These are phyloP conservation scores for Trissoscelio sp. DNA, from an alignment of 2,888 invertebrate species.

Conservation along the genomic window DNA sequence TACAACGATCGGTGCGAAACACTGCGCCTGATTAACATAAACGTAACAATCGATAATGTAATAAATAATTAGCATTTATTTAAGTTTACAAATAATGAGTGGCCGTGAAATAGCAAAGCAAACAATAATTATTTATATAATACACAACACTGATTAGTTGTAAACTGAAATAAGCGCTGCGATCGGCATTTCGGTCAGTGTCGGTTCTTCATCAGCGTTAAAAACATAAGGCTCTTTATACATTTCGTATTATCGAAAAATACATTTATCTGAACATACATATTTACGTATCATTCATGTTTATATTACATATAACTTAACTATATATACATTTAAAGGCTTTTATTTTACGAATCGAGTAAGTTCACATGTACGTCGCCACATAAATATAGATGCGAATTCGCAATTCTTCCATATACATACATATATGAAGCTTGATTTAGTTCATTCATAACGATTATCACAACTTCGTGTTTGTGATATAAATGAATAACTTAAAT, in stretches of 20 bases:
- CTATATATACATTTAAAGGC: constrained; percentile 75
- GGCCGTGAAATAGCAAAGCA: constrained; percentile 74
- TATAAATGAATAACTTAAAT: no score
- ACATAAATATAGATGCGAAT: constrained; percentile 63
- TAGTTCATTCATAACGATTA: constrained; percentile 67
- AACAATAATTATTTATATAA: constrained; percentile 69
- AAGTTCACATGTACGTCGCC: constrained; percentile 50
- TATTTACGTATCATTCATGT: constrained; percentile 71
- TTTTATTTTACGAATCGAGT: constrained; percentile 64
- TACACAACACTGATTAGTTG: no score
- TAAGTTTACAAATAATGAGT: constrained; percentile 72
- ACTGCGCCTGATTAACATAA: constrained; percentile 63
- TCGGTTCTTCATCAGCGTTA: constrained; percentile 4
- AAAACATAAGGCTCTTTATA: constrained; percentile 58
- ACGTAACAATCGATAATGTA: constrained; percentile 73
- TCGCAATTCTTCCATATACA: constrained; percentile 44
- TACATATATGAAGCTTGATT: constrained; percentile 56
- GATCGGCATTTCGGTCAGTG: constrained; percentile 6
- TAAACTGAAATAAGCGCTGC: no score
- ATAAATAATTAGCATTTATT: constrained; percentile 74
- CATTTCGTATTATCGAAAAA: constrained; percentile 76
- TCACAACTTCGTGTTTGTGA: no score
- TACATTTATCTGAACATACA: constrained; percentile 76
- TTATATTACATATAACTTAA: constrained; percentile 66
- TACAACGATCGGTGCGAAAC: constrained; percentile 63